phyloP scores from a whole-genome alignment of 1,140 invertebrate species.

The Manduca sexta region DNA sequence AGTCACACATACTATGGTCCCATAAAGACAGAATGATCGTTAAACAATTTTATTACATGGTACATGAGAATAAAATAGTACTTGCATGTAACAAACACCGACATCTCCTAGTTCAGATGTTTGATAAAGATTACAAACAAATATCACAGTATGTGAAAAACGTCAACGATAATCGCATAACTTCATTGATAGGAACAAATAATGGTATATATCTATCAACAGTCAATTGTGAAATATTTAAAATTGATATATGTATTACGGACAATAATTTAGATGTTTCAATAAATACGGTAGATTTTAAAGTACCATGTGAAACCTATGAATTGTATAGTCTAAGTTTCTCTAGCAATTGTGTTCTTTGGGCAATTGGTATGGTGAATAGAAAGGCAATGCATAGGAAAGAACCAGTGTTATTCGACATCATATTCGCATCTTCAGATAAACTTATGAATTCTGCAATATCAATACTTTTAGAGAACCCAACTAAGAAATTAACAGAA shows the following conservation, averaged over 20 bases:
- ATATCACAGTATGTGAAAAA: conserved; percentile 33
- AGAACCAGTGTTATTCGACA: conserved; percentile 27
- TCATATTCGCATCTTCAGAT: conserved; percentile 27
- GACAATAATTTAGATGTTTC: conserved; percentile 20
- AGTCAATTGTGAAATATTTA: conserved; percentile 41
- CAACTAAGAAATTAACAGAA: conserved; percentile 37
- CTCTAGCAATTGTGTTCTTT: conserved; percentile 34
- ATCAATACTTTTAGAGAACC: conserved; percentile 34
- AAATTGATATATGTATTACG: conserved; percentile 23
- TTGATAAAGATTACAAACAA: conserved; percentile 34
- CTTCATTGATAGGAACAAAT: conserved; percentile 20
- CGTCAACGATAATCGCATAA: conserved; percentile 51
- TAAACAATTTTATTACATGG: conserved; percentile 24
- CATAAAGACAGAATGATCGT: conserved; percentile 47
- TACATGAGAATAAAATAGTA: conserved; percentile 28
- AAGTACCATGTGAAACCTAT: conserved; percentile 29
- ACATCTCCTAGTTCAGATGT: conserved; percentile 44
- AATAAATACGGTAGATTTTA: conserved; percentile 23
- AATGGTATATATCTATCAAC: conserved; percentile 34
- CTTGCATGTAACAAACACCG: conserved; percentile 47
- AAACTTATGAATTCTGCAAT: conserved; percentile 20
- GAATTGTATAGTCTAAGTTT: conserved; percentile 36
- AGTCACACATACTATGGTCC: conserved; percentile 29
- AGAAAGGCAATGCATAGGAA: conserved; percentile 39
- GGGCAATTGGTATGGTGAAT: conserved; percentile 28